Percentiles rank a stretch among this genome's conserved stretches.
phyloP scores from a whole-genome alignment of 2,888 invertebrate species.

The Notodonta dromedarius region DNA sequence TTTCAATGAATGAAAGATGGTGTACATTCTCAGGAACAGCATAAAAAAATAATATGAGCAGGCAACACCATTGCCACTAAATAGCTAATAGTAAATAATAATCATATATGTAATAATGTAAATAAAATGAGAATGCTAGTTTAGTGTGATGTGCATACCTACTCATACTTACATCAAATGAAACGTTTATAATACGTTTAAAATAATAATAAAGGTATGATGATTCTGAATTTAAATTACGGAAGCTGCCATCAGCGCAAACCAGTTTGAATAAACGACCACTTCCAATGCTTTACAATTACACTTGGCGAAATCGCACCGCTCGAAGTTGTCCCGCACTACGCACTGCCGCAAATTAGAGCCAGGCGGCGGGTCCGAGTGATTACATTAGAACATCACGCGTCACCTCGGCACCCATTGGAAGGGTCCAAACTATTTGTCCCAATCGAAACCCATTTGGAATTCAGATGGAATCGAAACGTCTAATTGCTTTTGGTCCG shows the following conservation, averaged over 20 bases:
- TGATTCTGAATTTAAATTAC: background rate
- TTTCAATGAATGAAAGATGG: no score
- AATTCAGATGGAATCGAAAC: conserved; percentile 65
- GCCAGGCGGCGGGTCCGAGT: conserved; percentile 24
- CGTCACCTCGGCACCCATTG: conserved; percentile 47
- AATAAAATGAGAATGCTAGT: no score
- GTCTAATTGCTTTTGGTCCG: conserved; percentile 70
- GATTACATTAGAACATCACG: conserved; percentile 50
- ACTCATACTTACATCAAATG: no score
- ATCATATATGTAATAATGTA: no score
- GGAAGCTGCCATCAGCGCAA: background rate
- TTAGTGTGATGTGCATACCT: no score
- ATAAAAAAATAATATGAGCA: no score
- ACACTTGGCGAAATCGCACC: conserved; percentile 33
- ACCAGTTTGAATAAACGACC: conserved; percentile 4
- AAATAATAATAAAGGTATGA: no score
- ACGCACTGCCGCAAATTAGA: conserved; percentile 33
- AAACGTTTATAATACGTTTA: no score
- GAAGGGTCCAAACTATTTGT: conserved; percentile 47
- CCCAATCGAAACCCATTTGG: conserved; percentile 57
- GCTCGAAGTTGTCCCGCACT: conserved; percentile 34
- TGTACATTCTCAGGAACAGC: no score
- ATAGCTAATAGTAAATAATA: no score
- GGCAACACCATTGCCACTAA: no score
- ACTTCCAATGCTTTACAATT: conserved; percentile 27